A percentile compares a stretch with the other conserved stretches of the same genome.
Conservation (phyloP, 2,888 invertebrate species). For the Andrena praecox region DNA sequence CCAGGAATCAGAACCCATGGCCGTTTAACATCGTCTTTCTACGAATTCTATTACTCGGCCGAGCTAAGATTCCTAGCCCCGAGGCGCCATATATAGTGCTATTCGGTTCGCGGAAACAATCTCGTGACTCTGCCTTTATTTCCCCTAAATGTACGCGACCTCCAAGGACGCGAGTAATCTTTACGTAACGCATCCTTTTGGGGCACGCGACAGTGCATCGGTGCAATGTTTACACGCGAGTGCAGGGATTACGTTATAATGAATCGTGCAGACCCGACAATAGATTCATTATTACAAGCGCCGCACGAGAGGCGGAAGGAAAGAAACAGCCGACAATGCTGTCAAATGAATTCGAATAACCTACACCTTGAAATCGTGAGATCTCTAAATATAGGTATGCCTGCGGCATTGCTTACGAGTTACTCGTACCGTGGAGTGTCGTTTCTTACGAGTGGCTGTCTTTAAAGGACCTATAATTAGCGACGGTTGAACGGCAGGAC, state of each 20-base stretch:
- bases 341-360: constrained; percentile 47
- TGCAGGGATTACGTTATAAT: background rate
- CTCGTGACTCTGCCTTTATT: constrained; percentile 13
- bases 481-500: constrained; percentile 59
- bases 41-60: background rate
- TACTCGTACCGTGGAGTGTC: constrained; percentile 47
- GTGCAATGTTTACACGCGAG: constrained; percentile 19
- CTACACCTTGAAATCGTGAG: constrained; percentile 36
- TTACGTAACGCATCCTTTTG: constrained; percentile 59
- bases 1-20: too few species aligned
- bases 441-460: constrained; percentile 53
- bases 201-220: constrained; percentile 39
- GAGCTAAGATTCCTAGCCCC: background rate
- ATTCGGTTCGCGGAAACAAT: background rate
- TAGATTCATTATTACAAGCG: background rate
- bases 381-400: constrained; percentile 9
- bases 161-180: constrained; percentile 51
- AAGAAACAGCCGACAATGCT: constrained; percentile 11
- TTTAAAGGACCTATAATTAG: constrained; percentile 74
- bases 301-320: background rate
- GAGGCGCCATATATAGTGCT: background rate
- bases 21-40: too few species aligned
- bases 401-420: constrained; percentile 29
- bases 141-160: constrained; percentile 42
- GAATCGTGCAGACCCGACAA: background rate